Percentiles rank a stretch among this genome's conserved stretches.
Evolutionary conservation across 2,113 vertebrate species (phyloP).

Genomic region (Casuarius casuarius): DNA sequence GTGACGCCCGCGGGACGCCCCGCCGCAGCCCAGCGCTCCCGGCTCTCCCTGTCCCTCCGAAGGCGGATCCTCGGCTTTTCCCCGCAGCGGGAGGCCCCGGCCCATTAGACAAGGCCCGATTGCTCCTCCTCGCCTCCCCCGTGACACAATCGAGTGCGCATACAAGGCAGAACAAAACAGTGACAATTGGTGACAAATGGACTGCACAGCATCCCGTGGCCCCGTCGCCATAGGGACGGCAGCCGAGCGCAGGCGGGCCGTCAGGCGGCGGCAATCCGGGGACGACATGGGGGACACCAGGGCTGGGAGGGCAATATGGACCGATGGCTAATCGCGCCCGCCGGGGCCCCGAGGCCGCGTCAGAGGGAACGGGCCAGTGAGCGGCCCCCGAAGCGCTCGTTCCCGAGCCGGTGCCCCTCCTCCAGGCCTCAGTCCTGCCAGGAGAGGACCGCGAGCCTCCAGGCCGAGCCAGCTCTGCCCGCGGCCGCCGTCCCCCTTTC

Average conservation of each 20-base stretch:
- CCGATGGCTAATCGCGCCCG: conserved; percentile 56
- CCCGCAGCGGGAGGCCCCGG: conserved; percentile 49
- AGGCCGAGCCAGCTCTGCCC: background rate
- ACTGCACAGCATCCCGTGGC: conserved; percentile 80
- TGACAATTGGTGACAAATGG: conserved; percentile 96
- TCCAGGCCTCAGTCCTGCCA: background rate
- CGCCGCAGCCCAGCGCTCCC: background rate
- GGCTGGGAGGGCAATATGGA: conserved; percentile 67
- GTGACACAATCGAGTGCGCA: conserved; percentile 82
- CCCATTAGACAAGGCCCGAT: conserved; percentile 73
- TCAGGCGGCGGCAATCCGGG: conserved; percentile 54
- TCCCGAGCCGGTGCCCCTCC: too few relatives aligned
- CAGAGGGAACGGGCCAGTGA: background rate
- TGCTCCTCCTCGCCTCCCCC: conserved; percentile 66
- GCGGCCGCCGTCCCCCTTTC: background rate
- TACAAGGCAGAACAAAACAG: conserved; percentile 84
- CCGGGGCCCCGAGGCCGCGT: background rate
- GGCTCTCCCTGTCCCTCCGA: background rate
- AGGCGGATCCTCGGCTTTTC: background rate
- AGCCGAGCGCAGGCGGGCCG: conserved; percentile 65
- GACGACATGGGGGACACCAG: conserved; percentile 79
- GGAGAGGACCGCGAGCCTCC: background rate
- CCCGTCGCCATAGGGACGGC: conserved; percentile 85
- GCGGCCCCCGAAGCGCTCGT: too few relatives aligned
- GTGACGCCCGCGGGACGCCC: too few relatives aligned